Percentiles rank a stretch among this genome's conserved stretches.
These are phyloP conservation scores for Terrapene triunguis DNA, from an alignment of 2,113 vertebrate species.

Conservation along the genomic window DNA sequence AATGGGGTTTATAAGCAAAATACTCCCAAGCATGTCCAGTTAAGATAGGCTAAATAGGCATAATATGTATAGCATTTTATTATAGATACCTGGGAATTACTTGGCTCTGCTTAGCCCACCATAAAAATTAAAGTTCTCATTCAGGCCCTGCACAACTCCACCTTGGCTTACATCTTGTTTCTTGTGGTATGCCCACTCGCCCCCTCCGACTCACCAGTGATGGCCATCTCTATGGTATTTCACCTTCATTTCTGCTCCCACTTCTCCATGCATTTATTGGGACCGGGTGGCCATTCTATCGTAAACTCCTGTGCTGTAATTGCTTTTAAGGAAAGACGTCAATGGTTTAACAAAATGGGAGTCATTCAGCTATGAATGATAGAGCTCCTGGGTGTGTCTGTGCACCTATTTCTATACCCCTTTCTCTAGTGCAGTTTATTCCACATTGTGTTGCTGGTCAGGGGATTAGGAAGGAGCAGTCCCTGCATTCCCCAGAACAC, in stretches of 20 bases:
- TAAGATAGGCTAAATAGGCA: not conserved
- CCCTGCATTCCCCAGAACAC: rapidly evolving
- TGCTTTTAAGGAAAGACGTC: not conserved
- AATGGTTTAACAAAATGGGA: not conserved
- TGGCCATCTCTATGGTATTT: not conserved
- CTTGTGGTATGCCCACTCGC: not conserved
- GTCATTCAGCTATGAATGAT: not conserved
- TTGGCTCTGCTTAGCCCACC: not conserved
- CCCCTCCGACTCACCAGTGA: not conserved
- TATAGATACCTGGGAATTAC: not conserved
- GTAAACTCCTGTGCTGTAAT: not conserved
- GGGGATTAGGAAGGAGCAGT: not conserved
- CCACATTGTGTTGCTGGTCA: rapidly evolving
- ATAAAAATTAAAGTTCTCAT: not conserved
- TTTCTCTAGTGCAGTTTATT: not conserved
- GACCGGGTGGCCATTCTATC: not conserved
- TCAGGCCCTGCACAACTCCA: not conserved
- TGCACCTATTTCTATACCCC: rapidly evolving
- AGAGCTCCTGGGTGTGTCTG: rapidly evolving
- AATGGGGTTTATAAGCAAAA: not conserved
- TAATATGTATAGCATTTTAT: not conserved
- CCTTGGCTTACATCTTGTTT: not conserved
- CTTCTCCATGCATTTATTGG: not conserved
- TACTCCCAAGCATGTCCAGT: not conserved
- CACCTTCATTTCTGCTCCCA: not conserved